A percentile compares a stretch with the other conserved stretches of the same genome.
phyloP scores from a whole-genome alignment of 2,888 invertebrate genomes.

The Proisotoma minuta region DNA sequence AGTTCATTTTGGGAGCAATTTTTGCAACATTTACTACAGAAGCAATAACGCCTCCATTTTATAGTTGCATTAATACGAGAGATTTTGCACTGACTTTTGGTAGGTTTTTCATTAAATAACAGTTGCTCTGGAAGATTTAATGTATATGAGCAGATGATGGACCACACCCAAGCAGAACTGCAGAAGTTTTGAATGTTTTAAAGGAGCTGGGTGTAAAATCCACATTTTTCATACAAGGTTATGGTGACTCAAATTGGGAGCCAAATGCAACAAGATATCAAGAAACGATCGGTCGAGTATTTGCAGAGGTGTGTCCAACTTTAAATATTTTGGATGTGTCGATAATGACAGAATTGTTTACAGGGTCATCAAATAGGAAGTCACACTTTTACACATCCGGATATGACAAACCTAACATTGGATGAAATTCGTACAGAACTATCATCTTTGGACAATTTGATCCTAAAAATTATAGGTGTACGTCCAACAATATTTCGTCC shows the following conservation, averaged over 20 bases:
- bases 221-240: conserved; percentile 25
- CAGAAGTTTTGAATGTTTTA: conserved; percentile 22
- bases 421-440: conserved; percentile 6
- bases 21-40: too few species aligned
- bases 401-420: conserved; percentile 9
- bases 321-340: neutral
- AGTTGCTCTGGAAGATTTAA: neutral
- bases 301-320: conserved; percentile 16
- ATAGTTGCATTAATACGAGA: conserved; percentile 1
- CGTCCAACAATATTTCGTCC: conserved; percentile 12
- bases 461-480: conserved; percentile 1
- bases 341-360: neutral
- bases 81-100: conserved; percentile 26
- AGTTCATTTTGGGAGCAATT: too few species aligned
- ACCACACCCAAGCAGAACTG: conserved; percentile 10
- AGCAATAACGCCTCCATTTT: too few species aligned
- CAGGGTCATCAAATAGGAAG: conserved; percentile 32
- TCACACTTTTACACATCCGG: conserved; percentile 21
- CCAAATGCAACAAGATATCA: conserved; percentile 7
- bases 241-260: neutral
- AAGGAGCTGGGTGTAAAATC: conserved; percentile 16
- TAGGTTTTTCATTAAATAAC: conserved; percentile 1
- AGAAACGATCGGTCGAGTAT: conserved; percentile 13
- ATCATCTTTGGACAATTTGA: neutral
- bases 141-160: conserved; percentile 26